Base-by-base conservation (phyloP, 2,113 vertebrate genomes). In the Corvus hawaiiensis region DNA sequence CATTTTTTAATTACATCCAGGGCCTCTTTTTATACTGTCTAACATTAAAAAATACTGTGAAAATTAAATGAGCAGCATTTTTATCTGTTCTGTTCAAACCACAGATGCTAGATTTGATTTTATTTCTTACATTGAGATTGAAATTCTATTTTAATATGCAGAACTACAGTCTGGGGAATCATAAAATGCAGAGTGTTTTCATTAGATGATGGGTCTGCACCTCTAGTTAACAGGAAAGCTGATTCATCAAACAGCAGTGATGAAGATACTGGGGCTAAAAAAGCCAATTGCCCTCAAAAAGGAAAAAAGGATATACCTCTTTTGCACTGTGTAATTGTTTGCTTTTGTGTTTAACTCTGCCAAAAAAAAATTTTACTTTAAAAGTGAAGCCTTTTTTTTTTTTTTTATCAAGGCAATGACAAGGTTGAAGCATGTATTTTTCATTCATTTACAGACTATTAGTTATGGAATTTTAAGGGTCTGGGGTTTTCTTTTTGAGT, bases 71-170 rank as follows among this genome's bases (percentile, higher is more conserved):
- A 97, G 79, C 55, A 96, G 37, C 73, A 95, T 95, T 98, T 98
- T 97, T 97, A 84, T 97, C 91, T 94, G 66, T 97, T 97, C 89
- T 95, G n/a, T 96, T 97, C 94, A 98, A 97, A 95, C 68, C 97
- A 97, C 97, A 98, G 98, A 98, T 98, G 98, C 94, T 98, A 96
- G 81, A 95, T 97, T 97, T 98, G 69, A 98, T 98, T 98, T 98
- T 98, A 98, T 98, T 97, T 97, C 97, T 97, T 97, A 95, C 69
- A 91, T 76, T 90, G 95, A 98, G 97, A 98, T 98, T 97, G 96
- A 97, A 98, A 98, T 97, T 98, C 97, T 96, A 56, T 98, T 97
- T 98, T 97, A 98, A 98, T 98, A 98, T 98, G 97, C 97, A 98
- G 93, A 98, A 98, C 91, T 97, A 94, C 95, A 97, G 96, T 82